phyloP scores from a whole-genome alignment of 1,140 invertebrate genomes.

The Drosophila bocki region DNA sequence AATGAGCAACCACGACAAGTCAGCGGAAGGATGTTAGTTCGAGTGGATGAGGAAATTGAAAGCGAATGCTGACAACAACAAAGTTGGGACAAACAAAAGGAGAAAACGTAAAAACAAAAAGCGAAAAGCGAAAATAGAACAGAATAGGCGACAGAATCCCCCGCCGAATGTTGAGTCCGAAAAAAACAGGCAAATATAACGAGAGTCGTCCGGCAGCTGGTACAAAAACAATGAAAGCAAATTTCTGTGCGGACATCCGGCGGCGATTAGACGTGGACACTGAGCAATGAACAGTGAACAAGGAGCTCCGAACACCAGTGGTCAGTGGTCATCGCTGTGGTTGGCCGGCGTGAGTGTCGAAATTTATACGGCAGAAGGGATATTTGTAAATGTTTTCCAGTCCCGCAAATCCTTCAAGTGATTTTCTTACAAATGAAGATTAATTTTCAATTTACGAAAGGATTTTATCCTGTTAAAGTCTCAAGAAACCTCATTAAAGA shows the following conservation, averaged over 20 bases:
- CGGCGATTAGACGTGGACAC: constrained; percentile 65
- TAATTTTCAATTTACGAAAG: background rate
- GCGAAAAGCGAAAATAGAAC: constrained; percentile 35
- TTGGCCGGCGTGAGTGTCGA: background rate
- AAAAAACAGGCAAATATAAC: constrained; percentile 38
- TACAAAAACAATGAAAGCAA: constrained; percentile 78
- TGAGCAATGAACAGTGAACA: constrained; percentile 33
- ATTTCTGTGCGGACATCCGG: constrained; percentile 73
- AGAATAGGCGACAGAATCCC: constrained; percentile 42
- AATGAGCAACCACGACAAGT: constrained; percentile 65
- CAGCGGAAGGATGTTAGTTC: constrained; percentile 80
- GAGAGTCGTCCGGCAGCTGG: constrained; percentile 31
- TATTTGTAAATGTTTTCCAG: background rate
- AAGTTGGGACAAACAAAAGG: constrained; percentile 54
- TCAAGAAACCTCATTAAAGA: no score
- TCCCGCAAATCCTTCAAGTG: background rate
- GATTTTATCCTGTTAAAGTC: background rate
- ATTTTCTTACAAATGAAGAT: background rate
- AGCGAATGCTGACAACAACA: constrained; percentile 78
- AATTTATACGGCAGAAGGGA: background rate
- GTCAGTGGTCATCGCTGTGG: constrained; percentile 88
- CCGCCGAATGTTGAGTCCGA: background rate
- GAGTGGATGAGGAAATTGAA: constrained; percentile 81
- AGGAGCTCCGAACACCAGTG: constrained; percentile 96
- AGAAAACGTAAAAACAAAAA: constrained; percentile 23